These are phyloP conservation scores for Dryomyza anilis DNA, from an alignment of 2,888 invertebrate species.

Conservation along the genomic window DNA sequence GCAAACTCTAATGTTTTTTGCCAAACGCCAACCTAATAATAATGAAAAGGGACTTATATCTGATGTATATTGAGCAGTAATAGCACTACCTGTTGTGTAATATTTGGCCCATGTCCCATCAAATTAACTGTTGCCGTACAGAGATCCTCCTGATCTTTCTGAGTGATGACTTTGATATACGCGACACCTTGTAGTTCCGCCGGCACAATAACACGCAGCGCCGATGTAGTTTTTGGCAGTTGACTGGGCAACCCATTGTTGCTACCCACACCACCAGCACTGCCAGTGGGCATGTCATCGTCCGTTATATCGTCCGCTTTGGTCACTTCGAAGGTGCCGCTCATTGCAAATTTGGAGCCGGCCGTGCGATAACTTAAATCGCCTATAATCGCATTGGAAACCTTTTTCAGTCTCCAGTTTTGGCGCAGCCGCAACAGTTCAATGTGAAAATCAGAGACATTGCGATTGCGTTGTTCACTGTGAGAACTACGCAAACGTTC, in stretches of 20 bases:
- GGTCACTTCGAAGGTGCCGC: conserved; percentile 93
- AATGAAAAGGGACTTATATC: background rate
- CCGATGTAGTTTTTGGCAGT: conserved; percentile 71
- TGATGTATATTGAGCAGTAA: background rate
- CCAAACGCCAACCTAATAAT: conserved; percentile 72
- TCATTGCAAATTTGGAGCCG: conserved; percentile 91
- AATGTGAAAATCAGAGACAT: conserved; percentile 89
- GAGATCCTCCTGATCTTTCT: conserved; percentile 91
- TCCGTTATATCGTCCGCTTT: conserved; percentile 75
- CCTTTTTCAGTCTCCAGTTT: conserved; percentile 96
- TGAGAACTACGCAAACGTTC: conserved; percentile 83
- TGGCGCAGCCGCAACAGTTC: conserved; percentile 86
- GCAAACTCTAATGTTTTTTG: conserved; percentile 96
- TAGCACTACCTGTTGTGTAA: conserved; percentile 65
- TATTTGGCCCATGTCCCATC: conserved; percentile 75
- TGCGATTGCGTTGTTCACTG: conserved; percentile 79
- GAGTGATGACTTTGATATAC: conserved; percentile 93
- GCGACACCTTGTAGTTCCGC: conserved; percentile 94
- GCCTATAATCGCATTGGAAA: conserved; percentile 92
- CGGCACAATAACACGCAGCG: conserved; percentile 88
- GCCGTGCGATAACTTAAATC: conserved; percentile 95
- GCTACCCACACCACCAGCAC: conserved; percentile 60
- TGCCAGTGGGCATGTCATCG: conserved; percentile 57
- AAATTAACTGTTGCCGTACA: conserved; percentile 83
- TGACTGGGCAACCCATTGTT: conserved; percentile 65